Percentiles rank a stretch among this genome's conserved stretches.
Conservation (phyloP, 2,797 vertebrate species). For the Poeciliopsis gracilis region DNA sequence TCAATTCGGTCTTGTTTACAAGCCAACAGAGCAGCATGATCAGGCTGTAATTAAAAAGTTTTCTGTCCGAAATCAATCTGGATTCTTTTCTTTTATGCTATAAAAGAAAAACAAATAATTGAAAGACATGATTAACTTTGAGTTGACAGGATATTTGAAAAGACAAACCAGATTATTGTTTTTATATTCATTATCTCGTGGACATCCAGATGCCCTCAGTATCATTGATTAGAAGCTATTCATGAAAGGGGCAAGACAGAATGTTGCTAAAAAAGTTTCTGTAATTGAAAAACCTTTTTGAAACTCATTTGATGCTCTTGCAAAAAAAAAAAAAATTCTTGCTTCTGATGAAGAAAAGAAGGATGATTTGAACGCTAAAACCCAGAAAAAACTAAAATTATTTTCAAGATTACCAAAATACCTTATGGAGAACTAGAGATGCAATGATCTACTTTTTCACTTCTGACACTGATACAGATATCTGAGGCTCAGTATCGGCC, state of each 20-base stretch:
- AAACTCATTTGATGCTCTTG: neutral
- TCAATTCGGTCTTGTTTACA: slow-evolving; percentile 26
- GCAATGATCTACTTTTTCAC: too few species aligned
- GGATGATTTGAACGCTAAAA: neutral
- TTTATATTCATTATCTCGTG: neutral
- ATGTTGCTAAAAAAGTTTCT: neutral
- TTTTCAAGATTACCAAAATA: neutral
- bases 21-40: slow-evolving; percentile 25
- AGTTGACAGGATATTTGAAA: neutral
- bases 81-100: slow-evolving; percentile 1
- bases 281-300: neutral
- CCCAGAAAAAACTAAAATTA: neutral
- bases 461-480: too few species aligned
- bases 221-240: neutral
- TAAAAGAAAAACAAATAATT: slow-evolving; percentile 3
- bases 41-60: slow-evolving; percentile 55
- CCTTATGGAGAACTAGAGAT: neutral
- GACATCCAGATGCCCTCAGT: neutral
- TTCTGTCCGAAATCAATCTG: slow-evolving; percentile 15
- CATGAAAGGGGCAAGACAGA: neutral
- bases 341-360: neutral
- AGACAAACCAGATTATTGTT: neutral
- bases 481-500: too few species aligned
- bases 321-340: neutral
- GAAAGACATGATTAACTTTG: slow-evolving; percentile 6